phyloP scores from a whole-genome alignment of 2,113 vertebrate genomes.

The Nicator chloris region DNA sequence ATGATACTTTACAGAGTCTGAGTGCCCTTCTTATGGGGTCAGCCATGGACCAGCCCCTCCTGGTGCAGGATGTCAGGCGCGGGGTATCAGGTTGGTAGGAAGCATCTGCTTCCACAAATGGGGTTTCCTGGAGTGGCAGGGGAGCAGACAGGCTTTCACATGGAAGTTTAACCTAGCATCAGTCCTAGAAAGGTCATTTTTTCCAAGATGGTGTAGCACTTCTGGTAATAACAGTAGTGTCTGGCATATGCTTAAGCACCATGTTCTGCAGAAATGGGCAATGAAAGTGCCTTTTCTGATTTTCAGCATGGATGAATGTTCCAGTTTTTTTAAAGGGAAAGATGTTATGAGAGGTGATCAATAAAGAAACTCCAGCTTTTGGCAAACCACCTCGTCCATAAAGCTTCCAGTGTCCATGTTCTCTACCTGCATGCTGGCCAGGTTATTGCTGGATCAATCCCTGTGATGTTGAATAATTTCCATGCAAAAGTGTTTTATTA shows the following conservation, averaged over 20 bases:
- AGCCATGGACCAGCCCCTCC: accelerated
- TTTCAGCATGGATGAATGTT: background rate
- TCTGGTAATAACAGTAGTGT: background rate
- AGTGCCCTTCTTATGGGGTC: background rate
- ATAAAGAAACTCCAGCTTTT: background rate
- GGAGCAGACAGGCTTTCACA: background rate
- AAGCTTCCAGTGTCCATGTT: background rate
- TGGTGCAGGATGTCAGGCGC: background rate
- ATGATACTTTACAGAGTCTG: background rate
- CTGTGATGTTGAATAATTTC: background rate
- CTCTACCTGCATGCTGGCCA: background rate
- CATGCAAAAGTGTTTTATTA: background rate
- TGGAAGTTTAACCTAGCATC: background rate
- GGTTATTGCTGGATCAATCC: background rate
- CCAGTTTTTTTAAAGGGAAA: background rate
- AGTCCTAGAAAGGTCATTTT: background rate
- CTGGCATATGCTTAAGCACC: background rate
- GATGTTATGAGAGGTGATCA: background rate
- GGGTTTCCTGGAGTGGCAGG: background rate
- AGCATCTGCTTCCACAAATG: background rate
- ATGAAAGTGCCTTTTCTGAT: background rate
- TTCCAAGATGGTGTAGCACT: background rate
- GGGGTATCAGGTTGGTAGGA: background rate
- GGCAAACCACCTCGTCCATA: background rate
- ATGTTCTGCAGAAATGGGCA: background rate